Base-by-base conservation (phyloP, 2,888 invertebrate species). In the Pegoplata infirma region DNA sequence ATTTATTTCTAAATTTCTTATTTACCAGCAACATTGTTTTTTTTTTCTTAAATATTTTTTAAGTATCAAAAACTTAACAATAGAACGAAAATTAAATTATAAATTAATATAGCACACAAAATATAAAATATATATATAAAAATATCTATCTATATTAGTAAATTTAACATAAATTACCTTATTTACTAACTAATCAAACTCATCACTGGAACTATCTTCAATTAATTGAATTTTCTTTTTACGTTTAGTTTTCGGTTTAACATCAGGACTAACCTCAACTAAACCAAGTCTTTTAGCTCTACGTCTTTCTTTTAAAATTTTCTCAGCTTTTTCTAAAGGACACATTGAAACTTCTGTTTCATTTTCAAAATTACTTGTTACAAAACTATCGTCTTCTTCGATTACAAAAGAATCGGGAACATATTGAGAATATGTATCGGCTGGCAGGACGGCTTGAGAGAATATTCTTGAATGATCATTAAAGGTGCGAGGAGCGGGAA, bases 261-360 rank as follows among this genome's bases (percentile, higher is more conserved):
- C 8, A n/a, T n/a, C n/a, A 5, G 36, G 36, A 40, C 36, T 40
- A n/a, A 7, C 28, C 8, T 36, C 61, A 55, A 49, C 12, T 5
- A 49, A 7, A 7, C 51, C 69, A 6, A 80, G 21, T 66, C 76
- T 67, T 10, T 85, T 86, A n/a, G 83, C 81, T 12, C 85, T 84
- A 12, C 87, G 84, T 64, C 84, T 86, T 86, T 86, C 85, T 82
- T 92, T 89, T 44, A 92, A 87, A 76, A 92, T 91, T 55, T 85
- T 86, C 88, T 94, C 94, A 0, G 94, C 93, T 56, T 92, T 85
- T 85, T 94, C 94, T 76, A 94, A 87, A 90, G 92, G 83, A 91
- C 88, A 82, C 91, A 87, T 81, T 47, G 85, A 83, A 7, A 82
- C 36, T 16, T 86, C 82, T 3, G 59, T n/a, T 2, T 32, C 14